Percentiles rank a stretch among this genome's conserved stretches.
These are phyloP conservation scores for Torymus auratus DNA, from an alignment of 2,888 invertebrate genomes.

Conservation along the genomic window DNA sequence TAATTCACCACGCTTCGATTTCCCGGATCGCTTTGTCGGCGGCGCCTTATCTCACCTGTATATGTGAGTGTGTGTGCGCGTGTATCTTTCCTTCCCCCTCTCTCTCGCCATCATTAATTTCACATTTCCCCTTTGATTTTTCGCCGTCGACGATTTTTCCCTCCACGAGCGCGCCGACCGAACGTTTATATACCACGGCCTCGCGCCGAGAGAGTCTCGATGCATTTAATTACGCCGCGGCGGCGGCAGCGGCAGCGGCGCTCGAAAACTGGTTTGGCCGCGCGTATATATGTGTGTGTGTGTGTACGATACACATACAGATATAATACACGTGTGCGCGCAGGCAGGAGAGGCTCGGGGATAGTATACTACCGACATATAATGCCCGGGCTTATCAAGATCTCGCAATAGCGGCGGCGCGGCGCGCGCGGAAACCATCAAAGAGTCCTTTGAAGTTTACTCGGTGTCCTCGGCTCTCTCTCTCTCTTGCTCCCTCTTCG, in stretches of 20 bases:
- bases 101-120: conserved; percentile 35
- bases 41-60: background rate
- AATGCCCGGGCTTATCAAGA: conserved; percentile 73
- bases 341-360: conserved; percentile 54
- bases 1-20: background rate
- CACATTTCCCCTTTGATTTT: conserved; percentile 44
- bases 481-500: conserved; percentile 45
- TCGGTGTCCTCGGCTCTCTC: conserved; percentile 58
- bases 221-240: conserved; percentile 70
- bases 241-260: conserved; percentile 38
- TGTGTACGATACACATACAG: conserved; percentile 55
- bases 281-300: conserved; percentile 62
- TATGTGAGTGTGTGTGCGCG: background rate
- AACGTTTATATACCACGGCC: conserved; percentile 21
- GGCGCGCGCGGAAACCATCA: conserved; percentile 72
- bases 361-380: conserved; percentile 70
- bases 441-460: conserved; percentile 75
- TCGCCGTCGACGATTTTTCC: conserved; percentile 44
- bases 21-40: background rate
- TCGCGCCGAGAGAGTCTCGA: conserved; percentile 53
- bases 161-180: background rate
- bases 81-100: conserved; percentile 10
- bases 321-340: conserved; percentile 57
- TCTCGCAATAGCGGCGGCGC: conserved; percentile 72
- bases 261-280: conserved; percentile 71